Evolutionary conservation across 2,797 vertebrate genomes (phyloP), one percentile per base, ranked within the genome.

Genomic region (Carapus acus): DNA sequence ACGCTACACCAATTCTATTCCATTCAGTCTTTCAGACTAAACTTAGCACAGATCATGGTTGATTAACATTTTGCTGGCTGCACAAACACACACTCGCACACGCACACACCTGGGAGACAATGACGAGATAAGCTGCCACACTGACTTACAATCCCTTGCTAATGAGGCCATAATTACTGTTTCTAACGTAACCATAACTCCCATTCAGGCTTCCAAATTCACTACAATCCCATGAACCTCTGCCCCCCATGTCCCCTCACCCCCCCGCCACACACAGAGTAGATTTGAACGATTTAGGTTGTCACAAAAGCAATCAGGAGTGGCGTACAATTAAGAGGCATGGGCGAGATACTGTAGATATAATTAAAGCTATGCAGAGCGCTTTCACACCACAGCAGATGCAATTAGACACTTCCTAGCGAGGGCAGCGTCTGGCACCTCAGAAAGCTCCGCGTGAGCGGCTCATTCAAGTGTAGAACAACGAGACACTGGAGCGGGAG

Each of bases 381-480:
- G 34, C 49, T 47, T 81, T 87, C 58, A 57, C 85, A 86, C 83
- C 81, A 78, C 50, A 56, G 74, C 69, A 82, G 76, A 85, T 77
- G 78, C 73, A 87, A 87, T 87, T 85, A 87, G 76, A 74, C 60
- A 61, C 73, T 77, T 80, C 48, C 54, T 75, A 52, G 43, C 51
- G 74, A 77, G 47, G 65, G 47, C 40, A 63, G 53, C 33, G 73
- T 83, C 83, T 86, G 71, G 65, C 80, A 71, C 70, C 60, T 69
- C 54, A 19, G 42, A 22, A n/a, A 46, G 56, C 46, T 53, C 29
- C 6, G 54, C 54, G 36, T 33, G 41, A 67, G 54, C 16, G 12
- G 54, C 16, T 14, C 38, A 29, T 43, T 49, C 21, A 23, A 49
- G 34, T n/a, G 7, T 43, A 16, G 1, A 22, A 37, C 27, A 52